A percentile compares a stretch with the other conserved stretches of the same genome.
Conservation (phyloP, 2,888 invertebrate genomes). For the Acronicta aceris region DNA sequence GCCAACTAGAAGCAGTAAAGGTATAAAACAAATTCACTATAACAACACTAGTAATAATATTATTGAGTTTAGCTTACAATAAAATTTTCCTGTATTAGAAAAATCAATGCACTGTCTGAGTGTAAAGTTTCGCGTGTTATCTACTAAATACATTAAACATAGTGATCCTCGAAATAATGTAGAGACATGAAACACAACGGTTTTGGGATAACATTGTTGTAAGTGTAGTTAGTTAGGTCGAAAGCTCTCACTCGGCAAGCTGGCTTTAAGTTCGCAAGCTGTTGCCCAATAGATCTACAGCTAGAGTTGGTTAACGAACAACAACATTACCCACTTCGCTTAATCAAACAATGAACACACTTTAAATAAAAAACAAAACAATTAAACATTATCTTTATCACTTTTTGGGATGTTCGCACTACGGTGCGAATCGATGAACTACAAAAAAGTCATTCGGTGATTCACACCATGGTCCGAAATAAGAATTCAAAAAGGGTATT, state of each 20-base stretch:
- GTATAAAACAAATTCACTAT: slow-evolving; percentile 19
- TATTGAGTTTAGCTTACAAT: slow-evolving; percentile 8
- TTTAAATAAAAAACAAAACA: background rate
- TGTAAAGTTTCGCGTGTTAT: background rate
- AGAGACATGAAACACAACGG: background rate
- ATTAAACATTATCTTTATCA: background rate
- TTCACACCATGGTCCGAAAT: too few species aligned
- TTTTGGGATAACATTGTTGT: slow-evolving; percentile 22
- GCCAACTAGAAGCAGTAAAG: slow-evolving; percentile 35
- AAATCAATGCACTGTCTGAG: background rate
- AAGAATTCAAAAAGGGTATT: too few species aligned
- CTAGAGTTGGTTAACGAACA: background rate
- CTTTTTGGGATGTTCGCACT: too few species aligned
- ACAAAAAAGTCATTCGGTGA: too few species aligned
- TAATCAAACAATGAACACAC: background rate
- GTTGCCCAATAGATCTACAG: slow-evolving; percentile 4
- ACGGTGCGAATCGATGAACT: too few species aligned
- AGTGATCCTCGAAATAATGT: slow-evolving; percentile 8
- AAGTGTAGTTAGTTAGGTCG: slow-evolving; percentile 14
- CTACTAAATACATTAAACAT: background rate
- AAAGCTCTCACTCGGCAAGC: slow-evolving; percentile 16
- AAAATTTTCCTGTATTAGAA: background rate
- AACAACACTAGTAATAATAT: slow-evolving; percentile 10
- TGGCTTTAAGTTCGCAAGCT: slow-evolving; percentile 24
- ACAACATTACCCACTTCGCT: background rate